Evolutionary conservation across 2,113 vertebrate species (phyloP), one percentile per base, ranked within the genome.

Genomic region (Mustelus asterias): DNA sequence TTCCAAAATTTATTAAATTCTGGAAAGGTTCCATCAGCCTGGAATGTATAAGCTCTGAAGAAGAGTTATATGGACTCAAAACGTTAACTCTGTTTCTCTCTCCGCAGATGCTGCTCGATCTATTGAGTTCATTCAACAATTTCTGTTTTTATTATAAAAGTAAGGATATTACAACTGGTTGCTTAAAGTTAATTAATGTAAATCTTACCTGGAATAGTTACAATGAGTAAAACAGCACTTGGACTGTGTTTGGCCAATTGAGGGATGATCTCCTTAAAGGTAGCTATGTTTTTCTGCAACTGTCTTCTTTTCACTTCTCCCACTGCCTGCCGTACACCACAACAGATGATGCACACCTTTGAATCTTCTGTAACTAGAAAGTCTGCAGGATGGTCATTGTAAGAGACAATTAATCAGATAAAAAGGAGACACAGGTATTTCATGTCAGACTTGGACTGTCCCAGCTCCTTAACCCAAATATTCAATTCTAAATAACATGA

Each of bases 351-450:
- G 94, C 96, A 96, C 20, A 97, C 76, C 86, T 96, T 97, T 5
- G 97, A 97, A 92, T 96, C 96, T 58, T 96, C 96, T 0, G 97
- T 97, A n/a, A 97, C 97, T 16, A 96, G 96, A 96, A 97, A 97
- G 94, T 97, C 97, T 97, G 95, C 67, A 54, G 48, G 67, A 94
- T 29, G 78, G 92, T 54, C n/a, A 54, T 48, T 11, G 60, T 26
- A 44, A 93, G n/a, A 93, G 33, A 93, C 18, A 93, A 33, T 65
- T 58, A 41, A 18, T 93, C 88, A 92, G 58, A 10, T 93, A 65
- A 93, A 41, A 18, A 92, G 0, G 58, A 67, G 16, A 67, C 65
- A 67, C 3, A 67, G 65, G 16, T 67, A 67, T 67, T 67, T 18
- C 16, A 67, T 63, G n/a, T 60, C 89, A 92, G 33, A 92, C 60